Evolutionary conservation across 1,140 invertebrate species (phyloP).

Genomic region (Lordiphosa collinella): DNA sequence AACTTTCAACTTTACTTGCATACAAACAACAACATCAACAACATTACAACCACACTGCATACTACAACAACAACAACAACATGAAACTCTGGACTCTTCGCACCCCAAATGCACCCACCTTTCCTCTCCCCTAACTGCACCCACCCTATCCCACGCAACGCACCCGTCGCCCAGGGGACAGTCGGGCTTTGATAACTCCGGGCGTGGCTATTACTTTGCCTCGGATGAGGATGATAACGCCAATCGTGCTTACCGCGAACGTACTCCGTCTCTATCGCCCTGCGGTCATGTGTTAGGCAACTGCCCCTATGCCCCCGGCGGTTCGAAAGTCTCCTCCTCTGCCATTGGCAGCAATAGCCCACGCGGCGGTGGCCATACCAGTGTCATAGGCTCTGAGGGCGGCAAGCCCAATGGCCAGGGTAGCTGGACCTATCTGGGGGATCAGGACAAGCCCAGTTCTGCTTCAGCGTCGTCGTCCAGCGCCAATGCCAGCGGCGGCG

Average conservation of each 20-base stretch:
- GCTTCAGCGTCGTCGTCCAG: not conserved
- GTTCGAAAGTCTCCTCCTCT: conserved; percentile 55
- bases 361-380: conserved; percentile 54
- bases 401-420: conserved; percentile 24
- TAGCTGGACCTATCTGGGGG: conserved; percentile 71
- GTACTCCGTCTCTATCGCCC: conserved; percentile 32
- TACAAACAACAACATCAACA: conserved; percentile 46
- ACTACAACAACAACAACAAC: conserved; percentile 28
- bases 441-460: conserved; percentile 52
- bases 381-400: conserved; percentile 33
- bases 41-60: conserved; percentile 13
- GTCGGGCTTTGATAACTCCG: conserved; percentile 79
- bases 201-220: conserved; percentile 80
- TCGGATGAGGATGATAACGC: conserved; percentile 63
- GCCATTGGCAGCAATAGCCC: conserved; percentile 60
- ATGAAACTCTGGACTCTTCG: conserved; percentile 51
- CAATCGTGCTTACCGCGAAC: conserved; percentile 46
- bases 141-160: conserved; percentile 6
- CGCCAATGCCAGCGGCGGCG: conserved; percentile 1
- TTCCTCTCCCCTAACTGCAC: conserved; percentile 30
- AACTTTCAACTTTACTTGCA: conserved; percentile 59
- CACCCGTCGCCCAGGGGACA: conserved; percentile 48
- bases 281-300: conserved; percentile 55
- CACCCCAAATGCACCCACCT: conserved; percentile 49
- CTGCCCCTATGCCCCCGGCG: conserved; percentile 54